Evolutionary conservation across 1,140 invertebrate species (phyloP).

Genomic region (Saccostrea cuccullata): DNA sequence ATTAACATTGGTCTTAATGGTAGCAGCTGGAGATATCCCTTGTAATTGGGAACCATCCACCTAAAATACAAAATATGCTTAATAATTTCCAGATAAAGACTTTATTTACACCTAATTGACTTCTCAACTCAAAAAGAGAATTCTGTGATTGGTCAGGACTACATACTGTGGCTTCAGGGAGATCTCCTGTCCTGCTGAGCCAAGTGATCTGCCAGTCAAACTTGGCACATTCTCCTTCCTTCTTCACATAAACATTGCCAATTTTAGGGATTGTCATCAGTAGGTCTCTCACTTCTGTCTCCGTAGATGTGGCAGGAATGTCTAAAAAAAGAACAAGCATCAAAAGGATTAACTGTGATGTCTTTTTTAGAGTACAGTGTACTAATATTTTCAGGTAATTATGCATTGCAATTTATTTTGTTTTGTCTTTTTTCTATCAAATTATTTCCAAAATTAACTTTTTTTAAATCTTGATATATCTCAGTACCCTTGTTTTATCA

Average conservation of each 20-base stretch:
- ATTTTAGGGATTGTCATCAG: constrained; percentile 37
- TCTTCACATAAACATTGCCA: constrained; percentile 51
- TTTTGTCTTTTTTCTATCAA: no score
- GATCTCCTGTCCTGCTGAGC: constrained; percentile 59
- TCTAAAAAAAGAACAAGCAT: not conserved
- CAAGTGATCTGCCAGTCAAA: constrained; percentile 63
- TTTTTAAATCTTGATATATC: no score
- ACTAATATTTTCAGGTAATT: no score
- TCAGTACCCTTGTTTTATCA: no score
- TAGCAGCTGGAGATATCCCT: constrained; percentile 19
- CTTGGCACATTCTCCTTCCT: constrained; percentile 60
- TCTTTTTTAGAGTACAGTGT: no score
- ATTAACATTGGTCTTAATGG: constrained; percentile 38
- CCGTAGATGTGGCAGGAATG: constrained; percentile 22
- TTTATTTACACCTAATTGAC: no score
- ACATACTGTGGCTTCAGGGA: constrained; percentile 58
- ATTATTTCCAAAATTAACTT: no score
- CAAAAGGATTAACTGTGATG: not conserved
- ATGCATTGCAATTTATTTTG: no score
- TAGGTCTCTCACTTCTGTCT: constrained; percentile 23
- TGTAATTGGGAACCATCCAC: constrained; percentile 16
- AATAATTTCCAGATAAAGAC: not conserved
- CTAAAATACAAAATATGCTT: not conserved
- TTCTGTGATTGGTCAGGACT: no score
- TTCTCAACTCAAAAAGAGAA: no score